Conservation (phyloP, 2,113 vertebrate species). For the Pionites leucogaster region DNA sequence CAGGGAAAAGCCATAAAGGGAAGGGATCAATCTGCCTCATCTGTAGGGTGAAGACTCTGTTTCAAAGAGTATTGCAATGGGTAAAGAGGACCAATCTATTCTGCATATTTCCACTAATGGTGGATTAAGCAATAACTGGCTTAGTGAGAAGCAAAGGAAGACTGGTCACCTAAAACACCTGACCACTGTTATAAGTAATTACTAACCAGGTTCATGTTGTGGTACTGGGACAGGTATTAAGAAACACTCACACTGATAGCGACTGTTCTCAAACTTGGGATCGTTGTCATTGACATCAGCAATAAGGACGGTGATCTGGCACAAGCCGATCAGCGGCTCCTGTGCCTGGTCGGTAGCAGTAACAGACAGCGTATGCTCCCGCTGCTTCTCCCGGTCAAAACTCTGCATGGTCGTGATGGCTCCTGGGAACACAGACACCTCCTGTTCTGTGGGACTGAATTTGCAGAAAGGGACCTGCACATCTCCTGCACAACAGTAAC, state of each 20-base stretch:
- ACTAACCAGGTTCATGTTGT: neutral
- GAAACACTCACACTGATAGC: slow-evolving; percentile 81
- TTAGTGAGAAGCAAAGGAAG: neutral
- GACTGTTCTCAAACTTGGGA: slow-evolving; percentile 89
- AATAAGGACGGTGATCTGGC: slow-evolving; percentile 81
- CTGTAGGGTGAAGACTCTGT: neutral
- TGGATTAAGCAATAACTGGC: neutral
- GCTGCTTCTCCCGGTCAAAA: slow-evolving; percentile 86
- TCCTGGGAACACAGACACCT: slow-evolving; percentile 70
- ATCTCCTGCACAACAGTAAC: neutral
- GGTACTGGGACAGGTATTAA: neutral
- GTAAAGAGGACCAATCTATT: neutral
- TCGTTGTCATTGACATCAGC: slow-evolving; percentile 88
- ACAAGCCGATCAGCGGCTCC: slow-evolving; percentile 86
- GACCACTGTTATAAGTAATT: neutral
- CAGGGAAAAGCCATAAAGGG: neutral
- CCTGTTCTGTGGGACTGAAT: neutral
- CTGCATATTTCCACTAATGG: neutral
- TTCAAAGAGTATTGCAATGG: neutral
- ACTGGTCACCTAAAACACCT: neutral
- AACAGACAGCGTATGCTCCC: slow-evolving; percentile 80
- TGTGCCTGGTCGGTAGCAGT: slow-evolving; percentile 85
- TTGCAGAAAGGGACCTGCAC: neutral
- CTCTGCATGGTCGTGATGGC: slow-evolving; percentile 79
- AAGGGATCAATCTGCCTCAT: neutral